Evolutionary conservation across 2,797 vertebrate genomes (phyloP), one percentile per base, ranked within the genome.

Genomic region (Silurus lanzhouensis): DNA sequence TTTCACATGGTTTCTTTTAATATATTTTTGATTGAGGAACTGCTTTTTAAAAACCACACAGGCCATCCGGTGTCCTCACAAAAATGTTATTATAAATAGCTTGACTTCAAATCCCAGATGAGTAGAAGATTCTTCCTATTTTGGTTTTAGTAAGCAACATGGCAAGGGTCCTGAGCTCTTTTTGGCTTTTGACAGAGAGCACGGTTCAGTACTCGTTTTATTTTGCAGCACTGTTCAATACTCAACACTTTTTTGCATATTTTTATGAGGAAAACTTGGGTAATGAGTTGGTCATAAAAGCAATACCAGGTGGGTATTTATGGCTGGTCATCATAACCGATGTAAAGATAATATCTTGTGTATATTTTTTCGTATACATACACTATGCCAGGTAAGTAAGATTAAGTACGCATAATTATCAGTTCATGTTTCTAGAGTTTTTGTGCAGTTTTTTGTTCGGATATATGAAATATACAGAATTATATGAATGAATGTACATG

Each of bases 81-180:
- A 60, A 79, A 83, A 88, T 71, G 79, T 55, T 84, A 68, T 81
- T 90, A 90, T 83, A 90, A 90, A 90, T 89, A 90, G 90, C 86
- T 60, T 66, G 66, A 83, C 82, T 88, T 71, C 83, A 88, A 86
- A 84, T 89, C 83, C 87, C 83, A 85, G 80, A 88, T 81, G 89
- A 87, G 87, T 81, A 74, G 74, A 38, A 76, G 48, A 88, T 90
- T 88, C 87, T 90, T 88, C 87, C 90, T 89, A 86, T 88, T 90
- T 90, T 88, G 90, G 90, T 70, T 78, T 83, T 66, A 25, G 20
- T 71, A 81, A 82, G 78, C 81, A 87, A 74, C 84, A 72, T 79
- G 68, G 64, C 61, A 74, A 80, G 55, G 20, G 83, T 86, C 60
- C 61, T 82, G 63, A 67, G n/a, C 71, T 76, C 38, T 60, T 63